Percentiles rank a stretch among this genome's conserved stretches.
Conservation (phyloP, 2,113 vertebrate species). For the Lepisosteus osseus region DNA sequence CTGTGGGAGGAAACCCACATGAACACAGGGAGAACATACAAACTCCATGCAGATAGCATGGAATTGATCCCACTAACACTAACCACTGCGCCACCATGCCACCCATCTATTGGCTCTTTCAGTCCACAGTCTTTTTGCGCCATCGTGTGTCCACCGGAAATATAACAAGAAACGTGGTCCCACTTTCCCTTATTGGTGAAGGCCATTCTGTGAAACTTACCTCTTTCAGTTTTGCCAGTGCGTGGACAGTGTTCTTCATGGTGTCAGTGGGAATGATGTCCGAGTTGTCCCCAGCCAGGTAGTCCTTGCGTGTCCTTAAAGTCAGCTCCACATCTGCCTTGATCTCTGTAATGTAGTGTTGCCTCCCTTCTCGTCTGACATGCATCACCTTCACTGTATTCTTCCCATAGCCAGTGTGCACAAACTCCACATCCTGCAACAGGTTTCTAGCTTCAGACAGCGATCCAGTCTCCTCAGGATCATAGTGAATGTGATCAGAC, state of each 20-base stretch:
- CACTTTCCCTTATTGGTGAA: too few relatives aligned
- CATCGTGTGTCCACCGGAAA: too few relatives aligned
- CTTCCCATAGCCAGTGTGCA: slow-evolving; percentile 88
- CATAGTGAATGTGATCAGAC: too few relatives aligned
- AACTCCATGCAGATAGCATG: too few relatives aligned
- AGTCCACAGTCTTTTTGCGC: too few relatives aligned
- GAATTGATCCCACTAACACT: too few relatives aligned
- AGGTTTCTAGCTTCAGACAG: slow-evolving; percentile 2
- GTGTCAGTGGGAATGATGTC: slow-evolving; percentile 94
- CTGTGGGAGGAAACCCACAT: too few relatives aligned
- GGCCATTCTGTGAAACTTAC: slow-evolving; percentile 55
- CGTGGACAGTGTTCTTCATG: slow-evolving; percentile 90
- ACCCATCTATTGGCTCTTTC: too few relatives aligned
- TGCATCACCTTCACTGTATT: slow-evolving; percentile 82
- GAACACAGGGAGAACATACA: too few relatives aligned
- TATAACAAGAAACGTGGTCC: too few relatives aligned
- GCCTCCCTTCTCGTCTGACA: slow-evolving; percentile 69
- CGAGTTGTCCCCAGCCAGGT: slow-evolving; percentile 80
- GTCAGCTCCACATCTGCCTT: slow-evolving; percentile 79
- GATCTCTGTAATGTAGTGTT: slow-evolving; percentile 79
- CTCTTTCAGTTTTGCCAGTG: slow-evolving; percentile 84
- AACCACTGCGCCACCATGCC: too few relatives aligned
- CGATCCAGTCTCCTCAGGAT: too few relatives aligned
- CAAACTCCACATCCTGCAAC: slow-evolving; percentile 81
- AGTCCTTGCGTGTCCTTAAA: slow-evolving; percentile 79